Base-by-base conservation (phyloP, 2,113 vertebrate species). In the Orthonyx spaldingii region DNA sequence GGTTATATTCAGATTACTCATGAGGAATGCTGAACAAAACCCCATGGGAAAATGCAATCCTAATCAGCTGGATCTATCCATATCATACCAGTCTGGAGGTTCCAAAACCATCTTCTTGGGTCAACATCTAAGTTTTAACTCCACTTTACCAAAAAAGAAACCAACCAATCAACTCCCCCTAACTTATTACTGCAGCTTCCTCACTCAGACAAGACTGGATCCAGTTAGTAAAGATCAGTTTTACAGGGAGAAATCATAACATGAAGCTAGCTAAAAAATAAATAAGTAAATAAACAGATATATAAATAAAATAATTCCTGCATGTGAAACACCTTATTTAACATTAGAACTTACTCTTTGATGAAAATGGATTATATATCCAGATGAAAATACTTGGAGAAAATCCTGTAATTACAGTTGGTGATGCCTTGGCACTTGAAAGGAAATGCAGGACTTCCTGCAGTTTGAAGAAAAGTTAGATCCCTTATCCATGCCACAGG, bases 161-260 rank as follows among this genome's bases (percentile, higher is more conserved):
- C 5, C 16, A 78, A 33, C 2, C 9, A 57, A 21, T 4, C 44
- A 27, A 22, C 7, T 11, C 1, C 3, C 1, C 19, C 4, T 28
- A 55, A 42, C 5, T 35, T 16, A 33, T 16, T n/a, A 19, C 17
- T 44, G 47, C 22, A 41, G 12, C 17, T 75, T 11, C 81, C 3
- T 3, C 19, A 30, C 3, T 35, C 1, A 4, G 13, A 21, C 26
- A 86, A 42, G n/a, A 30, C 26, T 56, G 35, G 26, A 77, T 80
- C 22, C 55, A 14, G 9, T 41, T 60, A 60, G 17, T 3, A 66
- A 90, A 77, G 46, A 22, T 20, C 3, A 41, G 0, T 44, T 90
- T 90, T 52, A 78, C 20, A 56, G 35, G 28, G 26, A 74, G 52
- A 28, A 66, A 44, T 6, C 1, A 14, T 17, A 39, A n/a, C 9